Base-by-base conservation (phyloP, 2,113 vertebrate genomes). In the Mastomys coucha region DNA sequence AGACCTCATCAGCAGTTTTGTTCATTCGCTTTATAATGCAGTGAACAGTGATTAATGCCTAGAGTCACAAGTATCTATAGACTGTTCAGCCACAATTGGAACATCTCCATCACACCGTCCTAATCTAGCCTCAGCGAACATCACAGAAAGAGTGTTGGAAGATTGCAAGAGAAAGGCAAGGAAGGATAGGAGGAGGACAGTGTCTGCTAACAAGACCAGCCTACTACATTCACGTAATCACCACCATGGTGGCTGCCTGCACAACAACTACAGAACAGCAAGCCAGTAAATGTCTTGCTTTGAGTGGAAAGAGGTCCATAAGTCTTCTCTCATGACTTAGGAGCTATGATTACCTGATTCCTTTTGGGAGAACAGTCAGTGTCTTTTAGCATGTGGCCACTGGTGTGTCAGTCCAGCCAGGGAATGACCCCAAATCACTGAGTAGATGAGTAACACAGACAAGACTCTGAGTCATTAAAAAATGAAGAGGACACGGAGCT, bases 161-260 rank as follows among this genome's bases (percentile, higher is more conserved):
- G 17, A 86, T 12, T 12, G 26, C 39, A 33, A 33, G 28, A 85
- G 58, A 65, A 26, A 42, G 31, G 2, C 33, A 26, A 7, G 82
- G 5, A 12, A 36, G 60, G 14, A 13, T 0, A 6, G 9, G 42
- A 49, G 17, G 3, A 49, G 13, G 12, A 36, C 16, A 1, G 28
- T 22, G 63, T 36, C 8, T 67, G 49, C 63, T 69, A 19, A 69
- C 17, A 7, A 36, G 63, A 49, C 63, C 2, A 20, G 17, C 49
- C 49, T 20, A 20, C 26, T 22, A 19, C 7, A 31, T 9, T 51
- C 28, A 13, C 51, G 12, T 49, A 11, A 3, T 22, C 42, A 20
- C 17, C 36, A 28, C 31, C 1, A 1, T 11, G 0, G 16, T 45
- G 3, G 0, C 28, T 8, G 28, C 17, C 17, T 49, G 39, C 39